A percentile compares a stretch with the other conserved stretches of the same genome.
Conservation (phyloP, 2,797 vertebrate species). For the Sebastes jordani region DNA sequence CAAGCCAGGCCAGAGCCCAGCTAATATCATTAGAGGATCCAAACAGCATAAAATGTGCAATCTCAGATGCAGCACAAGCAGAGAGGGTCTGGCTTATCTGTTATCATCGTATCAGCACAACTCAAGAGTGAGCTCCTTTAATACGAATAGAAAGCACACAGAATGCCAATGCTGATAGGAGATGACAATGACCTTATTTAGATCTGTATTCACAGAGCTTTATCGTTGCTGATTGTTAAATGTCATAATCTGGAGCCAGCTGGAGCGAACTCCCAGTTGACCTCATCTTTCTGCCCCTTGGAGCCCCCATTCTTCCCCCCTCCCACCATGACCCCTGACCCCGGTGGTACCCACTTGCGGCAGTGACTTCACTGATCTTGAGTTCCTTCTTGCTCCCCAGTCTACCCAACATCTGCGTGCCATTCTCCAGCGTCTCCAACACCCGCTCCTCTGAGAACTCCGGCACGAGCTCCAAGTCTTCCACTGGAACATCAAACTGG, state of each 20-base stretch:
- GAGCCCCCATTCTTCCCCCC: not conserved
- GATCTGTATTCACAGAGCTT: conserved; percentile 27
- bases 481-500: conserved; percentile 74
- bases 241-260: conserved; percentile 21
- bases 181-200: conserved; percentile 53
- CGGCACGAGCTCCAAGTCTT: conserved; percentile 57
- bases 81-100: conserved; percentile 59
- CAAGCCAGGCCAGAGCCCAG: conserved; percentile 59
- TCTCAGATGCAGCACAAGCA: conserved; percentile 74
- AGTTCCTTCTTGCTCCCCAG: not conserved
- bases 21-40: conserved; percentile 78
- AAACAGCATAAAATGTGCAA: conserved; percentile 76
- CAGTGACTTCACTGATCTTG: conserved; percentile 70
- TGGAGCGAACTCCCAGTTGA: not conserved
- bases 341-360: conserved; percentile 65
- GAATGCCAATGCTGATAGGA: conserved; percentile 54
- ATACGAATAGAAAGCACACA: conserved; percentile 51
- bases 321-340: not conserved
- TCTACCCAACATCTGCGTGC: conserved; percentile 22
- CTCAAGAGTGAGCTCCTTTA: conserved; percentile 44
- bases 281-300: not conserved
- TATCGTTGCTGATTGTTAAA: conserved; percentile 34
- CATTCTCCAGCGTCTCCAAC: conserved; percentile 57
- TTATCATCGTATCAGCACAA: conserved; percentile 75
- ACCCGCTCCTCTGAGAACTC: conserved; percentile 78